phyloP scores from a whole-genome alignment of 2,888 invertebrate species.

The Melanargia galathea region DNA sequence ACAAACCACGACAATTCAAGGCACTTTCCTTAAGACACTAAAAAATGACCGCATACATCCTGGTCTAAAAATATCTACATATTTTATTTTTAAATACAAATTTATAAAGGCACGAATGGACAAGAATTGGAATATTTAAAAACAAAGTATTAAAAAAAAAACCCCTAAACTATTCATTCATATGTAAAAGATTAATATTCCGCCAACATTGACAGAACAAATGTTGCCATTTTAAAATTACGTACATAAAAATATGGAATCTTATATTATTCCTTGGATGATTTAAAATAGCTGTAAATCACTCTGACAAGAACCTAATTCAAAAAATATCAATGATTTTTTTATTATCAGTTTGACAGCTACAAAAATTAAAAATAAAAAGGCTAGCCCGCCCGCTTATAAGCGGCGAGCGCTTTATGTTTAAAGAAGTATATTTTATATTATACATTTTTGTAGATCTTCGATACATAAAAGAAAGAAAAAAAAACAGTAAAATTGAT shows the following conservation, averaged over 20 bases:
- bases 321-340: not conserved
- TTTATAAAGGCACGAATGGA: conserved; percentile 40
- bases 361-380: no score
- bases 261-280: not conserved
- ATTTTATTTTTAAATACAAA: conserved; percentile 28
- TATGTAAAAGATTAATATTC: conserved; percentile 19
- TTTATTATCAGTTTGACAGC: no score
- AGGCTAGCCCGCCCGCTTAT: no score
- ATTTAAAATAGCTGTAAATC: not conserved
- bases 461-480: not conserved
- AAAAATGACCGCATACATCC: conserved; percentile 16
- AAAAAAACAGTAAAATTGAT: no score
- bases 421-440: no score
- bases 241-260: not conserved
- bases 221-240: conserved; percentile 21
- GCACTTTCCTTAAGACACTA: conserved; percentile 33
- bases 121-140: conserved; percentile 33
- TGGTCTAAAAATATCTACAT: conserved; percentile 6
- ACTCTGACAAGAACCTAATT: not conserved
- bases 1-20: conserved; percentile 20
- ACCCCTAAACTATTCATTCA: conserved; percentile 18
- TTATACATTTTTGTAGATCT: no score
- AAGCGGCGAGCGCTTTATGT: no score
- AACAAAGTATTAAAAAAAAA: conserved; percentile 19
- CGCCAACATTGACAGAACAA: conserved; percentile 16